These are phyloP conservation scores for Limenitis camilla DNA, from an alignment of 2,888 invertebrate genomes.

Conservation along the genomic window DNA sequence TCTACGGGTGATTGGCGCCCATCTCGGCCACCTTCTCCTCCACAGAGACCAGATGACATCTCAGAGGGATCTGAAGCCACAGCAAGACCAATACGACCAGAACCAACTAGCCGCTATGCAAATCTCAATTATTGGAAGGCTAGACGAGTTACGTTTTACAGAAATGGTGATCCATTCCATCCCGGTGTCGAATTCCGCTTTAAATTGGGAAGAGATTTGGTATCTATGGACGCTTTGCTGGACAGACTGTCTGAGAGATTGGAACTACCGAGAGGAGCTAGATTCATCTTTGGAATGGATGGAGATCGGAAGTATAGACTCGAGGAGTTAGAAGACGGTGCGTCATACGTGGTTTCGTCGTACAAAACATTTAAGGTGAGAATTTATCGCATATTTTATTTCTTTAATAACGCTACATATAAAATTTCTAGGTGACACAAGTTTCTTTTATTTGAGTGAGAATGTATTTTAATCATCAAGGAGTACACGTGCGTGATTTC, in stretches of 20 bases:
- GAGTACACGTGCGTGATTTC: constrained; percentile 14
- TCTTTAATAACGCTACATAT: neutral
- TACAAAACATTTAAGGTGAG: constrained; percentile 91
- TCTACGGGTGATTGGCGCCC: constrained; percentile 67
- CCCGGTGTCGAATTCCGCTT: constrained; percentile 90
- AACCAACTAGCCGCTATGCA: constrained; percentile 79
- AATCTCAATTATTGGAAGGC: constrained; percentile 92
- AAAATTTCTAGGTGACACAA: constrained; percentile 6
- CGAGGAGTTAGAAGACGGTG: constrained; percentile 92
- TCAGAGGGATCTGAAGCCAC: constrained; percentile 68
- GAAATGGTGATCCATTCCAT: constrained; percentile 95
- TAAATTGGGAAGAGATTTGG: constrained; percentile 90
- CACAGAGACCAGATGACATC: constrained; percentile 60
- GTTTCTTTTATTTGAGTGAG: neutral
- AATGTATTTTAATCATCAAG: neutral
- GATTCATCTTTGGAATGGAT: constrained; percentile 94
- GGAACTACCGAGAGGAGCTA: constrained; percentile 90
- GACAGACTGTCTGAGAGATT: constrained; percentile 91
- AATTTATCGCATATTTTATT: neutral
- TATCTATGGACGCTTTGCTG: constrained; percentile 87
- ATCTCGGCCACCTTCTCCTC: constrained; percentile 58
- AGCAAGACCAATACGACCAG: constrained; percentile 74
- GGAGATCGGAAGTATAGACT: constrained; percentile 88
- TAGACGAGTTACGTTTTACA: constrained; percentile 89
- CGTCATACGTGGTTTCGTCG: constrained; percentile 93